A percentile compares a stretch with the other conserved stretches of the same genome.
These are phyloP conservation scores for Chymomyza caudatula DNA, from an alignment of 2,888 invertebrate species.

Conservation along the genomic window DNA sequence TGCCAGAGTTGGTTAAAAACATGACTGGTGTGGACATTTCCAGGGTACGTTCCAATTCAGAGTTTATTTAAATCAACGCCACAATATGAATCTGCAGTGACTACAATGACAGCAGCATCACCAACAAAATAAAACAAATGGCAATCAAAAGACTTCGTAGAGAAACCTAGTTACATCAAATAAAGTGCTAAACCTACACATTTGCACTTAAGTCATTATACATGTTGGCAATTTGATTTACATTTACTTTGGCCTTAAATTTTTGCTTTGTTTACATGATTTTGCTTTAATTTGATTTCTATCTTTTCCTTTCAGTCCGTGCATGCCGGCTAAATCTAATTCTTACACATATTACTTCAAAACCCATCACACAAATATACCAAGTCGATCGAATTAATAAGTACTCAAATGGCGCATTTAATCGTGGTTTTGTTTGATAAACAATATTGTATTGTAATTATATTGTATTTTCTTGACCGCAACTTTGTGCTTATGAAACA, in stretches of 20 bases:
- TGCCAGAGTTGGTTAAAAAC: slow-evolving; percentile 93
- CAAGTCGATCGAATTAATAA: slow-evolving; percentile 33
- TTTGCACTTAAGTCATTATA: no score
- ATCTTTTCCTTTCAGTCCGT: slow-evolving; percentile 78
- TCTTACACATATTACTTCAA: slow-evolving; percentile 12
- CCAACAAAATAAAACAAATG: slow-evolving; percentile 54
- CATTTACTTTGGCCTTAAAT: slow-evolving; percentile 2
- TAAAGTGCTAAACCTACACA: slow-evolving; percentile 9
- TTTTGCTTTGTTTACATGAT: slow-evolving; percentile 25
- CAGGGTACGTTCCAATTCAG: slow-evolving; percentile 83
- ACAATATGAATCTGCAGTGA: slow-evolving; percentile 1
- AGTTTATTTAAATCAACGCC: slow-evolving; percentile 74
- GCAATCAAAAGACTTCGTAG: slow-evolving; percentile 75
- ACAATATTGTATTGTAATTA: slow-evolving; percentile 39
- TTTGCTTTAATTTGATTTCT: slow-evolving; percentile 57
- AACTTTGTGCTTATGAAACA: slow-evolving; percentile 33
- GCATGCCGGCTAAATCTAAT: slow-evolving; percentile 77
- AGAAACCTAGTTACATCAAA: slow-evolving; percentile 44
- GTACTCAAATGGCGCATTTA: slow-evolving; percentile 51
- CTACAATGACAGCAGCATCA: slow-evolving; percentile 11
- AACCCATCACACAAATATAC: background rate
- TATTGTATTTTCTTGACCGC: background rate
- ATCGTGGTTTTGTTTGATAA: slow-evolving; percentile 39
- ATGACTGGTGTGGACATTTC: slow-evolving; percentile 96
- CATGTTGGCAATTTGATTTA: slow-evolving; percentile 21